Evolutionary conservation across 2,888 invertebrate genomes (phyloP).

Genomic region (Eugnorisma glareosa): DNA sequence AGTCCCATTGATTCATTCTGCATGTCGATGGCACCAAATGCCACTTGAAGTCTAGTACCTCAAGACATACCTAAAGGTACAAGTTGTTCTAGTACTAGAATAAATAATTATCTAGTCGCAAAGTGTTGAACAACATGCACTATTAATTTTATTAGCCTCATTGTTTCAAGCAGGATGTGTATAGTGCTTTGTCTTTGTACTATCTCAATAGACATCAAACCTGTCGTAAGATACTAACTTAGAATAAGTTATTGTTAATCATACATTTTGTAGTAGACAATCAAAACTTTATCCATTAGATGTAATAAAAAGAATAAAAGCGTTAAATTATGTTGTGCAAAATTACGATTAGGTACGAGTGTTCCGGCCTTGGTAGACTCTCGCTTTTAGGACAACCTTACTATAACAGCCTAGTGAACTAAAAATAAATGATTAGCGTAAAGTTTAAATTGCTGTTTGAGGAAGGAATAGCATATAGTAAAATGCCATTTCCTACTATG

Average conservation of each 20-base stretch:
- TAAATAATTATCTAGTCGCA: conserved; percentile 18
- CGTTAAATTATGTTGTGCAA: conserved; percentile 56
- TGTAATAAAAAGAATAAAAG: conserved; percentile 44
- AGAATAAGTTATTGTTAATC: conserved; percentile 17
- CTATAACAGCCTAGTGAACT: conserved; percentile 51
- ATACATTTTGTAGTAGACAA: not conserved
- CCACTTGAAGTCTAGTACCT: conserved; percentile 30
- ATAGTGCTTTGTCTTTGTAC: conserved; percentile 48
- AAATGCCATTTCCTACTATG: not conserved
- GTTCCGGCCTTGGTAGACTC: conserved; percentile 71
- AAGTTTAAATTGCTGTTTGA: conserved; percentile 1
- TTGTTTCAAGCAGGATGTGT: conserved; percentile 54
- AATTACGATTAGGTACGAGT: conserved; percentile 53
- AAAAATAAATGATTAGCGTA: conserved; percentile 44
- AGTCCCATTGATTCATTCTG: conserved; percentile 24
- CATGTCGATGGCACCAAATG: conserved; percentile 30
- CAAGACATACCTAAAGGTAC: conserved; percentile 16
- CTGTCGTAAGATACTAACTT: conserved; percentile 25
- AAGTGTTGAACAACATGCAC: conserved; percentile 25
- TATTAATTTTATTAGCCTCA: conserved; percentile 57
- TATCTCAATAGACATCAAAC: conserved; percentile 37
- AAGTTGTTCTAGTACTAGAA: conserved; percentile 27
- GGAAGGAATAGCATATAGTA: not conserved
- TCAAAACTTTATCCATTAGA: conserved; percentile 6
- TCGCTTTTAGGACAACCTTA: conserved; percentile 73